phyloP scores from a whole-genome alignment of 1,140 invertebrate species.

The Heliconius hermathena region DNA sequence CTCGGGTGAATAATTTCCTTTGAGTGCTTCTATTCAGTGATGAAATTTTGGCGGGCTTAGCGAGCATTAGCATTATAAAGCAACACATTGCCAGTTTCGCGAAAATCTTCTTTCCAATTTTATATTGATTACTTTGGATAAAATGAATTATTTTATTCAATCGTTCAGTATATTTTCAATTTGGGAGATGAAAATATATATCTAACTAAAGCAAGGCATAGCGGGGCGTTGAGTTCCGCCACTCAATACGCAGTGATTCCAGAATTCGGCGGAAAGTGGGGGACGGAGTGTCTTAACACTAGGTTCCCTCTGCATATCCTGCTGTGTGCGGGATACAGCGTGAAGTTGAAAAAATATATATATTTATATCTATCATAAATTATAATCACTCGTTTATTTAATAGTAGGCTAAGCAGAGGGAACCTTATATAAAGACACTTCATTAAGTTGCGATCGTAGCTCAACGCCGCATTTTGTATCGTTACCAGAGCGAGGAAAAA shows the following conservation, averaged over 20 bases:
- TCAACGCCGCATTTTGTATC: not conserved
- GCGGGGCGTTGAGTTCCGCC: too few species aligned
- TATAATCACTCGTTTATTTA: too few species aligned
- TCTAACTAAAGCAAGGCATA: too few species aligned
- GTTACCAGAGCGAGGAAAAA: not conserved
- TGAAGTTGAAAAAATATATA: too few species aligned
- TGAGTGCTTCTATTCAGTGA: slow-evolving; percentile 33
- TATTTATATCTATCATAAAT: too few species aligned
- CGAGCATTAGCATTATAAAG: slow-evolving; percentile 36
- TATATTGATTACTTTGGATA: slow-evolving; percentile 10
- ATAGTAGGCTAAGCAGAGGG: not conserved
- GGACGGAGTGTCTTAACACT: too few species aligned
- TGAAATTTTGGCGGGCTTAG: slow-evolving; percentile 27
- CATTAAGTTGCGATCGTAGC: not conserved
- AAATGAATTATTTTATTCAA: not conserved
- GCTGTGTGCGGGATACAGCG: too few species aligned
- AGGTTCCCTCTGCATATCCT: too few species aligned
- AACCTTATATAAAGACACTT: not conserved
- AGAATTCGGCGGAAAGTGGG: too few species aligned
- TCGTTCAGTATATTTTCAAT: too few species aligned
- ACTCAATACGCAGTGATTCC: too few species aligned
- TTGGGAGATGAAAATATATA: too few species aligned
- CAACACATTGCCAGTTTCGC: not conserved
- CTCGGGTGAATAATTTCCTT: slow-evolving; percentile 35
- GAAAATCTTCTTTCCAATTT: slow-evolving; percentile 10